A percentile compares a stretch with the other conserved stretches of the same genome.
These are phyloP conservation scores for Ceratina calcarata DNA, from an alignment of 1,140 invertebrate genomes.

Conservation along the genomic window DNA sequence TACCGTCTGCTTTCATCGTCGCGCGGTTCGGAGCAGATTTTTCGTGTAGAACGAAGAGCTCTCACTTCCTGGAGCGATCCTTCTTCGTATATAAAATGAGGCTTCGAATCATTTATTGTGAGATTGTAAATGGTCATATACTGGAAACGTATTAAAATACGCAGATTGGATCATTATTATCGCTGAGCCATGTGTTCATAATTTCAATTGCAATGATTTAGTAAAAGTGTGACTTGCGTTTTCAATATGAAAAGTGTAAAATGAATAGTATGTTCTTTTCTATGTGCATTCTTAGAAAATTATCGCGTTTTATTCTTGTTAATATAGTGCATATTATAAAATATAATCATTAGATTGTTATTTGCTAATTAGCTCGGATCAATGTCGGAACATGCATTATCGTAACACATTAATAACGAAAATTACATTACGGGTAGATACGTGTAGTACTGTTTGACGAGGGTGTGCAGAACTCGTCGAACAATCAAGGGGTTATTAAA, in stretches of 20 bases:
- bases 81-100: background rate
- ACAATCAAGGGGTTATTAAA: conserved; percentile 9
- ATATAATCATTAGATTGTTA: no score
- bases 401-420: background rate
- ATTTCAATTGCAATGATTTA: no score
- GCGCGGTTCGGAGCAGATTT: conserved; percentile 21
- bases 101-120: background rate
- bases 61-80: background rate
- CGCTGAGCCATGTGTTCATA: no score
- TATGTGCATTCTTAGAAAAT: no score
- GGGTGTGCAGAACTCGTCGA: background rate
- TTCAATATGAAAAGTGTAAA: no score
- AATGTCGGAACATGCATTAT: background rate
- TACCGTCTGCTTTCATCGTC: conserved; percentile 53
- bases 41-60: conserved; percentile 8
- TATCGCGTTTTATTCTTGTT: no score
- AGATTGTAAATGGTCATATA: no score
- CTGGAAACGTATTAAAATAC: no score
- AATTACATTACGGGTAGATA: background rate
- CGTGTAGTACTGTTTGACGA: background rate
- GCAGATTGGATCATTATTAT: no score
- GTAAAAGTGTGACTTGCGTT: no score
- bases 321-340: no score
- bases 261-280: no score
- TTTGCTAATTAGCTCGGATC: background rate